Percentiles rank a stretch among this genome's conserved stretches.
These are phyloP conservation scores for Thereva unica DNA, from an alignment of 2,888 invertebrate species.

Conservation along the genomic window DNA sequence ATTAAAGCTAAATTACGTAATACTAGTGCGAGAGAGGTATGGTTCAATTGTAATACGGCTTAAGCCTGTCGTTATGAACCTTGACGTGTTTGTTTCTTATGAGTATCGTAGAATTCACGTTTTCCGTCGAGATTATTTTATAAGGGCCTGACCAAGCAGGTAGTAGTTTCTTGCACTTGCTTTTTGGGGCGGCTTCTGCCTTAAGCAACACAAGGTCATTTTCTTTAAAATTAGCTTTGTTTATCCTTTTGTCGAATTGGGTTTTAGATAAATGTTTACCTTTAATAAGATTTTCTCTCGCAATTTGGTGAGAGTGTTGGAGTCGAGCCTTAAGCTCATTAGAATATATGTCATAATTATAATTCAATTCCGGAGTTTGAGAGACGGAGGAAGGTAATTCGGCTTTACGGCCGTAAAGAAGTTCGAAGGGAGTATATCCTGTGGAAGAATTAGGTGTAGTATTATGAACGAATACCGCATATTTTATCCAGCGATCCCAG, in stretches of 20 bases:
- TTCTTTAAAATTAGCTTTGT: neutral
- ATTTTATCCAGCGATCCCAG: too few species aligned
- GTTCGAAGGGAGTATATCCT: constrained; percentile 2
- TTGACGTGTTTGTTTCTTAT: neutral
- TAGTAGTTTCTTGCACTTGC: neutral
- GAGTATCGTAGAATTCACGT: neutral
- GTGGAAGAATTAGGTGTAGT: constrained; percentile 2
- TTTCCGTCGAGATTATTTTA: neutral
- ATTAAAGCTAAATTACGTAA: neutral
- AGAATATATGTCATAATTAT: neutral
- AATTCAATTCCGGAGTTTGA: neutral
- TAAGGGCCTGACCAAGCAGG: neutral
- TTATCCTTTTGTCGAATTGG: neutral
- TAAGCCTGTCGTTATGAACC: neutral
- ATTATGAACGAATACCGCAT: neutral
- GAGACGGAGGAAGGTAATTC: neutral
- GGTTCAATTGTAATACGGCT: neutral
- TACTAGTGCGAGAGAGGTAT: too few species aligned
- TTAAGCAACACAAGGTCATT: neutral
- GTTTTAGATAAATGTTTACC: neutral
- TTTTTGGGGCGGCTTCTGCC: neutral
- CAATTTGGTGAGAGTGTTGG: neutral
- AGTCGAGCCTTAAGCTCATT: constrained; percentile 1
- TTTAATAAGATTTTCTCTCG: neutral
- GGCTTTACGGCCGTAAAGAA: constrained; percentile 1